Evolutionary conservation across 2,113 vertebrate genomes (phyloP).

Genomic region (Apodemus speciosus): DNA sequence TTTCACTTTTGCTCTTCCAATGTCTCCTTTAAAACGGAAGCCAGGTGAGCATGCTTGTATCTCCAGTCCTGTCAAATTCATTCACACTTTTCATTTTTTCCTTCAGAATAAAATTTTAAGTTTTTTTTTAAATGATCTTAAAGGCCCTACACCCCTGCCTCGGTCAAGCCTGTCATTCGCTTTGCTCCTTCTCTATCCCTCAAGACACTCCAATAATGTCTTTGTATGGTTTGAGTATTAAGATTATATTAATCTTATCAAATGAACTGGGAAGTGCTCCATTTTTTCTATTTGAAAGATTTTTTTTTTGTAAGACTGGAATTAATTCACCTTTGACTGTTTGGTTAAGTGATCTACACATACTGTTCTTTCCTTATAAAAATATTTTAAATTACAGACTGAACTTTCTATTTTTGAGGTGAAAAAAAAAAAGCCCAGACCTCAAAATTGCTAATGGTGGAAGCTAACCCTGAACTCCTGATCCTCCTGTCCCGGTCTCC

Average conservation of each 20-base stretch:
- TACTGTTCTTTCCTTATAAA: slow-evolving; percentile 16
- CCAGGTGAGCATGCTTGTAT: background rate
- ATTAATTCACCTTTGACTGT: slow-evolving; percentile 51
- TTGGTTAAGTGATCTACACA: slow-evolving; percentile 33
- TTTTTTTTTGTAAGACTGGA: slow-evolving; percentile 29
- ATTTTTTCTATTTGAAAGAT: slow-evolving; percentile 31
- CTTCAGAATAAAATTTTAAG: background rate
- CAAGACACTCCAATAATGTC: background rate
- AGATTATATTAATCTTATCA: background rate
- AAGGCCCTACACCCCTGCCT: background rate
- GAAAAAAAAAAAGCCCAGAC: background rate
- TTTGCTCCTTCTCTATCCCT: background rate
- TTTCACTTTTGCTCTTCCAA: background rate
- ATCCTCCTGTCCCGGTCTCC: background rate
- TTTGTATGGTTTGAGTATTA: slow-evolving; percentile 34
- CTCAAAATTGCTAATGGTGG: background rate
- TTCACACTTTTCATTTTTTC: background rate
- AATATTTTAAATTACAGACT: slow-evolving; percentile 45
- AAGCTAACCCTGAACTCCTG: background rate
- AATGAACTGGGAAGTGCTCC: slow-evolving; percentile 9
- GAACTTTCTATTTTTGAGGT: slow-evolving; percentile 31
- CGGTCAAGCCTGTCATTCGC: background rate
- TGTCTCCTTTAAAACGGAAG: background rate
- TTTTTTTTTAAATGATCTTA: background rate
- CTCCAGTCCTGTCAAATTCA: background rate